These are phyloP conservation scores for Oxyura jamaicensis DNA, from an alignment of 2,113 vertebrate genomes.

Conservation along the genomic window DNA sequence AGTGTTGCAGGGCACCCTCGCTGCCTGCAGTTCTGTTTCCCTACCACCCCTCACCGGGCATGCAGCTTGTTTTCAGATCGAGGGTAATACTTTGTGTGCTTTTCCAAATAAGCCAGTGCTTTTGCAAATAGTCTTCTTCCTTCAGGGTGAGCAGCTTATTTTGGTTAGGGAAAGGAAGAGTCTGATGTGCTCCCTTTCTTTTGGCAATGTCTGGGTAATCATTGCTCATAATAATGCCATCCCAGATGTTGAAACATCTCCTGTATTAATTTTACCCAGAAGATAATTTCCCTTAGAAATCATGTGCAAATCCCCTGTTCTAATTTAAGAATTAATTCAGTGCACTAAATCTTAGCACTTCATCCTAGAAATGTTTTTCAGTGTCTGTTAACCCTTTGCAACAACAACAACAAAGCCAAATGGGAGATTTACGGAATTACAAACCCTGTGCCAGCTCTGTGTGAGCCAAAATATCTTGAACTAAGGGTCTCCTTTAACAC, in stretches of 20 bases:
- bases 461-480: neutral
- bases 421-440: neutral
- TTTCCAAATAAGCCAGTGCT: neutral
- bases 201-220: constrained; percentile 58
- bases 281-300: constrained; percentile 72
- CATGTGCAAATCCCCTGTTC: constrained; percentile 69
- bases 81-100: neutral
- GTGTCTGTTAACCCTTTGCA: constrained; percentile 54
- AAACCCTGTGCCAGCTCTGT: neutral
- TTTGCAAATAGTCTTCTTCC: constrained; percentile 11
- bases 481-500: neutral
- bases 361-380: constrained; percentile 57
- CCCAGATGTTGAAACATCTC: constrained; percentile 67
- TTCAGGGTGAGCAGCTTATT: constrained; percentile 26
- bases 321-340: constrained; percentile 70
- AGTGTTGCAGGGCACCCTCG: neutral
- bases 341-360: constrained; percentile 64
- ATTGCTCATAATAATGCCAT: constrained; percentile 65
- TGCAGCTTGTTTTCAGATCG: neutral
- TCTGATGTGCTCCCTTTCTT: constrained; percentile 41
- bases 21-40: neutral
- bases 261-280: constrained; percentile 73
- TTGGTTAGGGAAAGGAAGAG: constrained; percentile 27
- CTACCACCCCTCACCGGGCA: neutral
- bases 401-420: neutral